A percentile compares a stretch with the other conserved stretches of the same genome.
Evolutionary conservation across 2,888 invertebrate genomes (phyloP).

Genomic region (Pristionchus mayeri): DNA sequence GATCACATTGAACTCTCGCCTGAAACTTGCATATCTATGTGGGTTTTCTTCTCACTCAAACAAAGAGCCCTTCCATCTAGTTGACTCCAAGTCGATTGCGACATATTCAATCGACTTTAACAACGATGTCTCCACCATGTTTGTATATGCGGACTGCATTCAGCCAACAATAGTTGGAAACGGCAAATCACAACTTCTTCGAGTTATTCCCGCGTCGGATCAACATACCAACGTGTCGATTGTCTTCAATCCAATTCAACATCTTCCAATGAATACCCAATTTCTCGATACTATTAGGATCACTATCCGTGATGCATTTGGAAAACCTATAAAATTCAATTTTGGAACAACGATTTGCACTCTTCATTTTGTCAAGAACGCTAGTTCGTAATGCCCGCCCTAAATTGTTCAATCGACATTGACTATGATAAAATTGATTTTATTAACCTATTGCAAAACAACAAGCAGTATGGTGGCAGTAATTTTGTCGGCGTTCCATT

Average conservation of each 20-base stretch:
- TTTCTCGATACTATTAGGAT: not conserved
- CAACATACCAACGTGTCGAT: not conserved
- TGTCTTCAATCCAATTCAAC: not conserved
- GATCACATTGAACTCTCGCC: not conserved
- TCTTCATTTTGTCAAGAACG: not conserved
- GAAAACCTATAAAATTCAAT: slow-evolving; percentile 5
- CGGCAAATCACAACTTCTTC: not conserved
- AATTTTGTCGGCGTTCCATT: not conserved
- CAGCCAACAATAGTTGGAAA: not conserved
- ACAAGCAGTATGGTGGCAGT: not conserved
- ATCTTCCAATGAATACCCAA: not conserved
- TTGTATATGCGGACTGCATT: not conserved
- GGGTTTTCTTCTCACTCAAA: not conserved
- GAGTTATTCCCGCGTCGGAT: not conserved
- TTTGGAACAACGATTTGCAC: not conserved
- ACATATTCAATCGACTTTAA: not conserved
- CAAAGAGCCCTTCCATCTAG: not conserved
- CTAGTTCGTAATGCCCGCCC: not conserved
- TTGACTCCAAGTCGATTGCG: not conserved
- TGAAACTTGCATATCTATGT: not conserved
- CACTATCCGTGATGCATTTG: not conserved
- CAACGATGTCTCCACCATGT: not conserved
- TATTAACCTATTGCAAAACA: not conserved
- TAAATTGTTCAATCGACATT: not conserved
- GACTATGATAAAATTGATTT: slow-evolving; percentile 29